phyloP scores from a whole-genome alignment of 2,113 vertebrate genomes.

The Macrotis lagotis region DNA sequence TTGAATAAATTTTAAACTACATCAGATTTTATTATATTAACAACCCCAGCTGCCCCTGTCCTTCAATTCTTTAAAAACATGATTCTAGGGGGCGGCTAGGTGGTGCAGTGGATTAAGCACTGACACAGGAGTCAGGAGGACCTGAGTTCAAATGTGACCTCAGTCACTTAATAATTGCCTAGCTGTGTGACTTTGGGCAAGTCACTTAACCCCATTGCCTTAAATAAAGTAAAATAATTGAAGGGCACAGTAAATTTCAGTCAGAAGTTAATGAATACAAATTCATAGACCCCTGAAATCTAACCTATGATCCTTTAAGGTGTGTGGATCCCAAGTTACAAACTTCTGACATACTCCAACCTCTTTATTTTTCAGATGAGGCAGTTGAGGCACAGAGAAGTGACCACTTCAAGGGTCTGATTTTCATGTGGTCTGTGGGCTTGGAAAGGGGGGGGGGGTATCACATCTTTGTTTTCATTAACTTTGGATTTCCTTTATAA shows the following conservation, averaged over 20 bases:
- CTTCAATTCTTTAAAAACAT: background rate
- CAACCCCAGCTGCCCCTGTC: background rate
- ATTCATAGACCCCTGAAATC: background rate
- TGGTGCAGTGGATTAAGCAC: too few relatives aligned
- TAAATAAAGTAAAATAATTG: too few relatives aligned
- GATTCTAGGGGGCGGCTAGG: too few relatives aligned
- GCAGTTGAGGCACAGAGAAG: background rate
- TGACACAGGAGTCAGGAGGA: too few relatives aligned
- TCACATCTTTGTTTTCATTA: background rate
- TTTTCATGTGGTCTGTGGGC: background rate
- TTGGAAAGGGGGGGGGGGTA: background rate
- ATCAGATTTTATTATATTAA: slow-evolving; percentile 14
- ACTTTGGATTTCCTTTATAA: background rate
- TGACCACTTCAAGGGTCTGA: background rate
- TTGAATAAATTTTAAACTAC: background rate
- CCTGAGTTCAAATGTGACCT: too few relatives aligned
- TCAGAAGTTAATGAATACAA: background rate
- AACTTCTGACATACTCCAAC: background rate
- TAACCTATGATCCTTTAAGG: background rate
- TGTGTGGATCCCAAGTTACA: background rate
- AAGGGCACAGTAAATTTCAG: background rate
- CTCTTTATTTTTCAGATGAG: background rate
- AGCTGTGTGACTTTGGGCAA: too few relatives aligned
- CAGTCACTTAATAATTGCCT: too few relatives aligned
- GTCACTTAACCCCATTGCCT: too few relatives aligned